A percentile compares a stretch with the other conserved stretches of the same genome.
Conservation (phyloP, 2,113 vertebrate genomes). For the Rhodinocichla rosea region DNA sequence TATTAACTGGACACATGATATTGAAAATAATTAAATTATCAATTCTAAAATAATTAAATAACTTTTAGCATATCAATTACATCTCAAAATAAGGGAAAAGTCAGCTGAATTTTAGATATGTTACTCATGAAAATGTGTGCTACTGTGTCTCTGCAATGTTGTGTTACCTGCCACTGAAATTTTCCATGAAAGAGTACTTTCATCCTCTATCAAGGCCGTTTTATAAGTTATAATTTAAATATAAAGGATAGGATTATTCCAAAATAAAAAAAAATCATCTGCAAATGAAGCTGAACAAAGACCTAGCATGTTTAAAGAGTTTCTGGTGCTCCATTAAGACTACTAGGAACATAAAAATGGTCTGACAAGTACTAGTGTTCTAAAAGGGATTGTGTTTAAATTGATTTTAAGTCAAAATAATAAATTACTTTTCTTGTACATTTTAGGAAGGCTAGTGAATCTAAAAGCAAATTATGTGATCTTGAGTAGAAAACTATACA, state of each 20-base stretch:
- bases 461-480: not conserved
- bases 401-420: conserved; percentile 40
- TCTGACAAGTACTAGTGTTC: not conserved
- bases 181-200: not conserved
- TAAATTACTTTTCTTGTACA: not conserved
- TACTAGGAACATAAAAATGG: not conserved
- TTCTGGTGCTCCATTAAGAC: not conserved
- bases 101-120: not conserved
- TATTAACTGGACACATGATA: not conserved
- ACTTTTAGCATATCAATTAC: not conserved
- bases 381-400: not conserved
- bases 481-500: not conserved
- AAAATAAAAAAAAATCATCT: not conserved
- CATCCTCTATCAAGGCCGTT: not conserved
- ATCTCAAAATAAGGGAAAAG: not conserved
- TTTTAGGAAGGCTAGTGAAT: not conserved
- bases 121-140: not conserved
- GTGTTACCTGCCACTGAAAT: not conserved
- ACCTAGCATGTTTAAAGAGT: not conserved
- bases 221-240: not conserved
- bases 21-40: not conserved
- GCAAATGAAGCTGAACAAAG: not conserved
- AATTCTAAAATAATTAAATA: not conserved
- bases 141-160: not conserved
- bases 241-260: not conserved